Evolutionary conservation across 1,140 invertebrate genomes (phyloP), one percentile per base, ranked within the genome.

Genomic region (Bombyx mandarina): DNA sequence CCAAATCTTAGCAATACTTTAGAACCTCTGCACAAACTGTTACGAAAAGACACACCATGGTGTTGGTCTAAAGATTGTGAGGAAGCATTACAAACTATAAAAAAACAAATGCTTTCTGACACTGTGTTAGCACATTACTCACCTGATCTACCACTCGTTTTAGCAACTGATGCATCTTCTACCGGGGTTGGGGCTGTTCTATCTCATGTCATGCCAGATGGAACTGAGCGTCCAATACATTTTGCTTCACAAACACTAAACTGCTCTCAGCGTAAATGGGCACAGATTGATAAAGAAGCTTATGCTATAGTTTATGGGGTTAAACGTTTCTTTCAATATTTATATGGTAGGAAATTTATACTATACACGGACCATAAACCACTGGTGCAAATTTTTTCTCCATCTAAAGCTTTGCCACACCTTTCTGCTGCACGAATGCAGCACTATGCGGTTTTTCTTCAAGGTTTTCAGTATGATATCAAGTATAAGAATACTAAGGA

Each of bases 221-320:
- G 49, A 3, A 46, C 54, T 35, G 66, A 69, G 57, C 64, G 66
- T 8, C 43, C 57, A 1, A 44, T 68, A 7, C 49, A 49, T 7
- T 90, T 64, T 66, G 85, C 81, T 4, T 88, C 82, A 22, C 66
- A 81, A 46, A 69, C 77, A 3, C 65, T 89, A 35, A 82, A 63
- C 7, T 43, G 56, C 2, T 62, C 75, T 6, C 79, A 89, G 54
- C 58, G 60, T 26, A 75, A 79, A 35, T 90, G 89, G 58, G 59
- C 73, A 2, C 83, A 89, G 61, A 82, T 90, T 7, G 82, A 90
- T 43, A 88, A 84, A 60, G 86, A 91, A 61, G 85, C 79, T 0
- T 59, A 90, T 7, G 82, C 79, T 6, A 77, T 90, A 12, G 73
- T 89, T 2, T 89, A 67, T 66, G 54, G 54, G 5, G 54, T 42